Evolutionary conservation across 2,113 vertebrate species (phyloP).

Genomic region (Coracopsis vasa): DNA sequence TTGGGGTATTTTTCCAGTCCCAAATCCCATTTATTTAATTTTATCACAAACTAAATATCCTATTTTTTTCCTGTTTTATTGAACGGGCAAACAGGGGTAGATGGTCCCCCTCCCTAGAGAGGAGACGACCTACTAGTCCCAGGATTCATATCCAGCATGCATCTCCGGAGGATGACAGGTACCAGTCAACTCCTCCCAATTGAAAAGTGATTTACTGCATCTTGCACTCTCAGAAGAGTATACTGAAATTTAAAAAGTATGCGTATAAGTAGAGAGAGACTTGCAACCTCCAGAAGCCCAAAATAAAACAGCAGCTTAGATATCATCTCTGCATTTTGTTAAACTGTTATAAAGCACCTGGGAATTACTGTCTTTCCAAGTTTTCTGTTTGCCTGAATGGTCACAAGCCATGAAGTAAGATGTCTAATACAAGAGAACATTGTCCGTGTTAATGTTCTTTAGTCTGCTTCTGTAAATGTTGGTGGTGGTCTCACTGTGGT

Average conservation of each 20-base stretch:
- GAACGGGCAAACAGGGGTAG: conserved; percentile 80
- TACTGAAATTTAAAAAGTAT: not conserved
- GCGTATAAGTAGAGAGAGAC: not conserved
- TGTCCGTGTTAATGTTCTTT: not conserved
- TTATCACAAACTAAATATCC: conserved; percentile 74
- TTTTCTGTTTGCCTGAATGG: not conserved
- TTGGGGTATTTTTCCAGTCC: conserved; percentile 73
- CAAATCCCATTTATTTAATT: conserved; percentile 56
- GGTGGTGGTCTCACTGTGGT: conserved; percentile 3
- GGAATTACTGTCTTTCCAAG: not conserved
- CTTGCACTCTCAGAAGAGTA: conserved; percentile 41
- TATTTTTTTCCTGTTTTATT: conserved; percentile 81
- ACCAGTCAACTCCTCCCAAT: conserved; percentile 80
- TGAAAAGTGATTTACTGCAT: conserved; percentile 56
- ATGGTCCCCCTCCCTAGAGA: conserved; percentile 92
- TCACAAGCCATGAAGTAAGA: not conserved
- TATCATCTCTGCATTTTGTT: not conserved
- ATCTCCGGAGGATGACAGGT: conserved; percentile 98
- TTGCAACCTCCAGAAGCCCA: not conserved
- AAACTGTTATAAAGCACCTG: conserved; percentile 48
- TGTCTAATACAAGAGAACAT: not conserved
- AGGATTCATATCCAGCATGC: conserved; percentile 98
- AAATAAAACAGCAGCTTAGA: not conserved
- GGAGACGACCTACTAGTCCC: conserved; percentile 94
- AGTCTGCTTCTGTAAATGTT: not conserved